Evolutionary conservation across 2,888 invertebrate species (phyloP).

Genomic region (Scaptomyza tumidula): DNA sequence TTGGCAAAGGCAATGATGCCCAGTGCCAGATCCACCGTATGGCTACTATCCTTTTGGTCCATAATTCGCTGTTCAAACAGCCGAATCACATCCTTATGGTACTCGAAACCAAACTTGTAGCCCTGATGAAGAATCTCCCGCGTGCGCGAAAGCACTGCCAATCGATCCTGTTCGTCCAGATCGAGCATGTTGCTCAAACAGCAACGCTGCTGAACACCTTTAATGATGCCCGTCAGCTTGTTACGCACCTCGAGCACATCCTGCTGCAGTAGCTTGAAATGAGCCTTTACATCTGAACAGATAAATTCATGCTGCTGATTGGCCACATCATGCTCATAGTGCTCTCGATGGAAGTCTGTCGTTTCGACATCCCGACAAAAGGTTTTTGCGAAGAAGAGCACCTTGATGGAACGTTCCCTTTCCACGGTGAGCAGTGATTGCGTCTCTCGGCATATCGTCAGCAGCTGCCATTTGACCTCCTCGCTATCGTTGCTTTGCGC

Average conservation of each 20-base stretch:
- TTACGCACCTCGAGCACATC: constrained; percentile 83
- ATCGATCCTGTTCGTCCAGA: constrained; percentile 72
- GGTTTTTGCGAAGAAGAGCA: constrained; percentile 92
- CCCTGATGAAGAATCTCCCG: constrained; percentile 93
- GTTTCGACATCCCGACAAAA: constrained; percentile 88
- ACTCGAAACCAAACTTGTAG: constrained; percentile 95
- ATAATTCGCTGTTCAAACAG: constrained; percentile 85
- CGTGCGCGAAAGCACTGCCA: constrained; percentile 87
- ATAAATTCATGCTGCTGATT: constrained; percentile 84
- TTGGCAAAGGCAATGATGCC: constrained; percentile 89
- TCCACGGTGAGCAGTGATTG: constrained; percentile 92
- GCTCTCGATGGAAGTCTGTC: constrained; percentile 85
- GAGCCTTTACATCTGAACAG: constrained; percentile 87
- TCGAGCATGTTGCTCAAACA: constrained; percentile 80
- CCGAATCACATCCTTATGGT: constrained; percentile 86
- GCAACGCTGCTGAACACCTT: constrained; percentile 82
- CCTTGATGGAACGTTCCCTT: constrained; percentile 91
- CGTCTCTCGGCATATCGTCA: constrained; percentile 89
- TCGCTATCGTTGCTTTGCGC: constrained; percentile 77
- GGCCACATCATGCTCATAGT: constrained; percentile 82
- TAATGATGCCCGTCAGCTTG: constrained; percentile 84
- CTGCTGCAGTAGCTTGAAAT: constrained; percentile 87
- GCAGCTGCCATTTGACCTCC: constrained; percentile 83
- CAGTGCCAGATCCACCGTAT: constrained; percentile 85
- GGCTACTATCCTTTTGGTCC: constrained; percentile 81